A percentile compares a stretch with the other conserved stretches of the same genome.
phyloP scores from a whole-genome alignment of 2,888 invertebrate species.

The Eupithecia subumbrata region DNA sequence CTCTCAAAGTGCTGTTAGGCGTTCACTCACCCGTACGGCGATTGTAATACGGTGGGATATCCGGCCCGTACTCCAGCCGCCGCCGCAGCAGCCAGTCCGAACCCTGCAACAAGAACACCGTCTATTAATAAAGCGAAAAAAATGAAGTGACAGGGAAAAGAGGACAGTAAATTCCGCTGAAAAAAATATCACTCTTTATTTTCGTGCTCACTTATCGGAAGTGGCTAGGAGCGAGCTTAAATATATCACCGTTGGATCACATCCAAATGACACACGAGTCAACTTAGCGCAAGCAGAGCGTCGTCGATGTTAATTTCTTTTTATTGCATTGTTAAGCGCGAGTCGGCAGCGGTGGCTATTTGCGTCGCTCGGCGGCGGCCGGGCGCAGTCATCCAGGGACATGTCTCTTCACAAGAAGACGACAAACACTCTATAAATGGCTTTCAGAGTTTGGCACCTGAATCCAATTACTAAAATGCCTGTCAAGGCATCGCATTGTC shows the following conservation, averaged over 20 bases:
- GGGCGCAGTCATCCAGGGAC: slow-evolving; percentile 76
- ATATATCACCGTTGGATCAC: slow-evolving; percentile 72
- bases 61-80: slow-evolving; percentile 90
- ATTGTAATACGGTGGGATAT: slow-evolving; percentile 90
- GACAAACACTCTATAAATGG: slow-evolving; percentile 81
- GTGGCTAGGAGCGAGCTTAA: slow-evolving; percentile 70
- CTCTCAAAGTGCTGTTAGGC: slow-evolving; percentile 47
- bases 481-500: slow-evolving; percentile 37
- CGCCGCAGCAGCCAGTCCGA: slow-evolving; percentile 76
- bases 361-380: slow-evolving; percentile 74
- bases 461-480: slow-evolving; percentile 52
- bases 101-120: slow-evolving; percentile 71
- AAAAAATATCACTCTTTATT: slow-evolving; percentile 71
- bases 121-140: slow-evolving; percentile 49
- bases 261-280: slow-evolving; percentile 82
- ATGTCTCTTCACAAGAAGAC: slow-evolving; percentile 78
- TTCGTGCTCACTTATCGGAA: slow-evolving; percentile 78
- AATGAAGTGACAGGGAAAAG: slow-evolving; percentile 57
- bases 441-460: slow-evolving; percentile 69
- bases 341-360: slow-evolving; percentile 70
- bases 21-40: slow-evolving; percentile 93
- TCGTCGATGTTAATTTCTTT: slow-evolving; percentile 82
- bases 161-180: slow-evolving; percentile 52
- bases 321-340: slow-evolving; percentile 84
- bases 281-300: slow-evolving; percentile 75